Percentiles rank a stretch among this genome's conserved stretches.
phyloP scores from a whole-genome alignment of 2,113 vertebrate species.

The Eptesicus fuscus region DNA sequence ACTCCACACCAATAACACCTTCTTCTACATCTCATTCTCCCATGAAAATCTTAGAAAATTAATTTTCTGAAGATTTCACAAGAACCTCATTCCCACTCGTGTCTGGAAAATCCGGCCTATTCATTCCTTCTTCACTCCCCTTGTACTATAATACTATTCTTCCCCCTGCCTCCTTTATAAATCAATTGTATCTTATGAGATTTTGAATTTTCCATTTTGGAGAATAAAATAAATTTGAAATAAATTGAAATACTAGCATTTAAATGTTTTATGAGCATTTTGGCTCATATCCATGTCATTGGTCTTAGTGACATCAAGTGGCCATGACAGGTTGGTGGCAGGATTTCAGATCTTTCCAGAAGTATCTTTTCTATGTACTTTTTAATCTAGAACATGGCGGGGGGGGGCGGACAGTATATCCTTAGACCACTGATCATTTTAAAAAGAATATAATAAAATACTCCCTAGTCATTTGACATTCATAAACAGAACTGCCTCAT shows the following conservation, averaged over 20 bases:
- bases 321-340: conserved; percentile 51
- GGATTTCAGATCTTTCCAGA: conserved; percentile 52
- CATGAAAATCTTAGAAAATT: no score
- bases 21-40: no score
- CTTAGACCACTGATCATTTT: not conserved
- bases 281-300: conserved; percentile 57
- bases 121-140: not conserved
- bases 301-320: conserved; percentile 74
- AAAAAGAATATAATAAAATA: not conserved
- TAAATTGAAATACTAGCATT: not conserved
- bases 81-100: no score
- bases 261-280: not conserved
- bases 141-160: not conserved
- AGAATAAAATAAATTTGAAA: not conserved
- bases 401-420: not conserved
- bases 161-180: not conserved
- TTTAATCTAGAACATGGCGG: not conserved
- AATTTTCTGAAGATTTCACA: no score
- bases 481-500: not conserved
- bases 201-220: not conserved
- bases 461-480: not conserved
- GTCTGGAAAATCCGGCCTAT: no score
- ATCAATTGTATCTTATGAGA: not conserved
- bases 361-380: not conserved
- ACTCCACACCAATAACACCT: no score